Evolutionary conservation across 1,140 invertebrate species (phyloP).

Genomic region (Neoseiulus cucumeris): DNA sequence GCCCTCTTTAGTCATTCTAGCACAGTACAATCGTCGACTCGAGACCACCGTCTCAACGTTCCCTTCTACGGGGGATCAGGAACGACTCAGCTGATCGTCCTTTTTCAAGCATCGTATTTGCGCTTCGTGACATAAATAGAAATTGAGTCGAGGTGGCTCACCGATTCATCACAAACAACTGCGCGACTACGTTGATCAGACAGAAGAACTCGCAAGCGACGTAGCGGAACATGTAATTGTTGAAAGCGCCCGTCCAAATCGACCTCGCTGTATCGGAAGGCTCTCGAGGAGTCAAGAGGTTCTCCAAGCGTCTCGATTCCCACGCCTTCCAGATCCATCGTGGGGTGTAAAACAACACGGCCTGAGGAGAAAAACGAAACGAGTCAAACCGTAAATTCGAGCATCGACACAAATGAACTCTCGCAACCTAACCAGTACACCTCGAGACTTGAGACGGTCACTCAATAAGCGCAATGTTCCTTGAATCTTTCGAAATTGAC

Average conservation of each 20-base stretch:
- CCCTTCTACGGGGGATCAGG: too few species aligned
- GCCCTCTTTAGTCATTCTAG: too few species aligned
- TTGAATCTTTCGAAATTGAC: too few species aligned
- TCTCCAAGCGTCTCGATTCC: conserved; percentile 42
- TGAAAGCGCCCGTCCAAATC: not conserved
- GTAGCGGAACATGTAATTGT: conserved; percentile 1
- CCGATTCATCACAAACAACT: not conserved
- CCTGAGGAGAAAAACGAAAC: conserved; percentile 31
- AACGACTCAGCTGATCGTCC: too few species aligned
- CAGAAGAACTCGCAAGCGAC: not conserved
- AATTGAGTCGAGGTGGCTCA: not conserved
- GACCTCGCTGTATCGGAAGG: not conserved
- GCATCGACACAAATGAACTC: too few species aligned
- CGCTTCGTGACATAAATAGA: too few species aligned
- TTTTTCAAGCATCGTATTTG: too few species aligned
- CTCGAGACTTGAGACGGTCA: too few species aligned
- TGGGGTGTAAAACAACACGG: conserved; percentile 27
- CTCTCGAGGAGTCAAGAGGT: conserved; percentile 31
- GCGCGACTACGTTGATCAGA: not conserved
- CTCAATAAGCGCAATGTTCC: too few species aligned
- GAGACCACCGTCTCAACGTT: too few species aligned
- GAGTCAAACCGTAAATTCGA: conserved; percentile 24
- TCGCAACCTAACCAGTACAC: too few species aligned
- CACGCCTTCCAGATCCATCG: conserved; percentile 27
- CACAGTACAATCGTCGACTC: too few species aligned